Percentiles rank a stretch among this genome's conserved stretches.
Conservation (phyloP, 2,797 vertebrate genomes). For the Gymnothorax reevesii region DNA sequence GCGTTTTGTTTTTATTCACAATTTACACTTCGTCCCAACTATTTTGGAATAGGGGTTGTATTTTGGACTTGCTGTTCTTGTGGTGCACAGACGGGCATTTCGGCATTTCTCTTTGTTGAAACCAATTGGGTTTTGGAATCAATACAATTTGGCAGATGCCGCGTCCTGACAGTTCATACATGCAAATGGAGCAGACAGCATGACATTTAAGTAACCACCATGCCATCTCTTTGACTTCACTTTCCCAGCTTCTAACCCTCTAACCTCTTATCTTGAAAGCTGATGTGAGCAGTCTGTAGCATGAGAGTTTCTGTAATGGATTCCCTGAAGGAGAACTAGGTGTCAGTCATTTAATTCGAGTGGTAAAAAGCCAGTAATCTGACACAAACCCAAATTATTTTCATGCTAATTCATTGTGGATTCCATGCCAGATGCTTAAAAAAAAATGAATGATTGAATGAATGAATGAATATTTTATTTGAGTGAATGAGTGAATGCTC, state of each 20-base stretch:
- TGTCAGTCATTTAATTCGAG: conserved; percentile 37
- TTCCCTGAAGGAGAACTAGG: conserved; percentile 38
- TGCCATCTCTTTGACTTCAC: conserved; percentile 46
- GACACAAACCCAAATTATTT: conserved; percentile 34
- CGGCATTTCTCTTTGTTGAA: conserved; percentile 25
- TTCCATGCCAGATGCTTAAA: conserved; percentile 15
- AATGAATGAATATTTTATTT: too few species aligned
- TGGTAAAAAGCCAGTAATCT: conserved; percentile 37
- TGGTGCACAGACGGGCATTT: conserved; percentile 2
- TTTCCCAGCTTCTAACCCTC: conserved; percentile 36
- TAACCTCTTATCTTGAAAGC: conserved; percentile 48
- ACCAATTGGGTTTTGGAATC: conserved; percentile 35
- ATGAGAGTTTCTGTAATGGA: conserved; percentile 35
- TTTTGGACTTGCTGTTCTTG: background rate
- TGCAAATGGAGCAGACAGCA: conserved; percentile 56
- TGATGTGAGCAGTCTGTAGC: conserved; percentile 41
- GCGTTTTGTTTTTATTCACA: too few species aligned
- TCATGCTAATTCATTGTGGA: conserved; percentile 30
- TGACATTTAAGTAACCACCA: conserved; percentile 56
- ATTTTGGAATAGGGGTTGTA: too few species aligned
- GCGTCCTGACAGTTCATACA: conserved; percentile 43
- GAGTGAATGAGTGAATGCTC: too few species aligned
- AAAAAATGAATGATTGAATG: conserved; percentile 4
- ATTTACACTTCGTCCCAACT: too few species aligned
- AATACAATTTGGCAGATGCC: conserved; percentile 40